Evolutionary conservation across 2,797 vertebrate genomes (phyloP), one percentile per base, ranked within the genome.

Genomic region (Pachyuromys duprasi): DNA sequence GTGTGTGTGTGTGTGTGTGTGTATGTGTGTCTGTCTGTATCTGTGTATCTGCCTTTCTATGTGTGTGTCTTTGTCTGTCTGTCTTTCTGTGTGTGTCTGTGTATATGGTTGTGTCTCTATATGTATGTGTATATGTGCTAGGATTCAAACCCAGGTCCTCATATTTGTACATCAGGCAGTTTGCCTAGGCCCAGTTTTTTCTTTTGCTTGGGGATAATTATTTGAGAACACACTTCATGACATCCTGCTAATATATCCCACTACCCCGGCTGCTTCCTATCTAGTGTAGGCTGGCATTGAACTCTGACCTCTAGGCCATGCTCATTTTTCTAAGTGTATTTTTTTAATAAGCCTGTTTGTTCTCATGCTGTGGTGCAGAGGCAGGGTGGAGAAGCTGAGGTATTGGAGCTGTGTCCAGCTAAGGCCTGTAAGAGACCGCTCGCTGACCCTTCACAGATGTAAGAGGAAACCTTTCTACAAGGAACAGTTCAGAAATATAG

Each of bases 341-440:
- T 45, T 39, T 22, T 2, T 12, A 24, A 31, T 63, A 31, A 26
- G 28, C 1, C 55, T 2, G 2, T 22, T 49, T 12, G 0, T 18
- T 57, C 24, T 2, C 15, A 1, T 0, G 5, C 36, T 55, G 2
- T 55, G 74, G 1, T 1, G 0, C 69, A 22, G 12, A 1, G 5
- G n/a, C 57, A 31, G 69, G 80, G 79, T 7, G 2, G 22, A 45
- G 60, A 22, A 6, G 1, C 12, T 24, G 62, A 72, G 84, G 53
- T 57, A 26, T 45, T 22, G 0, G 12, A 4, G 4, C 1, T 4
- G 53, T 62, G 53, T 60, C 39, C 67, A 4, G 14, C n/a, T 24
- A n/a, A 74, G 28, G 49, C 39, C 63, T 82, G 55, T 22, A 33
- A 26, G 67, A 60, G 42, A 70, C 13, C 42, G 0, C 39, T 55